Base-by-base conservation (phyloP, 2,113 vertebrate genomes). In the Brienomyrus longianalis region DNA sequence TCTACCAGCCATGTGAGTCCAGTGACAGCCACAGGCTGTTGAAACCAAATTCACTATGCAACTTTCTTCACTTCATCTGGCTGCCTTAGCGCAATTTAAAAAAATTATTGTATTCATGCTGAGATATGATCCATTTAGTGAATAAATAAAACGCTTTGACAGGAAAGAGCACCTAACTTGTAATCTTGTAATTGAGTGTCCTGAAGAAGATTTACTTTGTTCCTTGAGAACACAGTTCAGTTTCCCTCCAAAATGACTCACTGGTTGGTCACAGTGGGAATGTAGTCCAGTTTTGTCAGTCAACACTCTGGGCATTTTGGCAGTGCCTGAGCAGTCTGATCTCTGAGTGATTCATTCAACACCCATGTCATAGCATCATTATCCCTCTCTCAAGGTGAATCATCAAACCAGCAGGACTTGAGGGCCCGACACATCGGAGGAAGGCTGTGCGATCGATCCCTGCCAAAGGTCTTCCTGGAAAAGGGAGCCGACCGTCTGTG, bases 361-460 rank as follows among this genome's bases (percentile, higher is more conserved):
- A 88, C 50, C 39, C 77, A 88, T 87, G 39, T 89, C 47, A 86
- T 89, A 89, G 77, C 70, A 17, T 89, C 88, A 87, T 88, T 62
- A 54, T 89, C 51, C 89, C 89, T 48, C 83, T 77, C 83, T 56
- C 13, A 43, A 52, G 89, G 89, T 77, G 89, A 90, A 86, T 87
- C 66, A 39, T 88, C 35, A 77, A 77, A 88, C 9, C 86, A 59
- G 31, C 27, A 59, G 23, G 35, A n/a, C 83, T 83, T 91, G 89
- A 88, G 90, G 89, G 89, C 89, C 70, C 47, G 39, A 91, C 89
- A 90, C 70, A 39, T 66, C 35, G 2, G 54, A 56, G 86, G 87
- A 88, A 88, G 43, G 70, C 70, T 77, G 70, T 77, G 31, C 35
- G 17, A 77, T 35, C 70, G 2, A 77, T 19, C 70, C 1, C 13